These are phyloP conservation scores for Epizoanthus scotinus DNA, from an alignment of 92 coral and sea anemone species.

Conservation along the genomic window DNA sequence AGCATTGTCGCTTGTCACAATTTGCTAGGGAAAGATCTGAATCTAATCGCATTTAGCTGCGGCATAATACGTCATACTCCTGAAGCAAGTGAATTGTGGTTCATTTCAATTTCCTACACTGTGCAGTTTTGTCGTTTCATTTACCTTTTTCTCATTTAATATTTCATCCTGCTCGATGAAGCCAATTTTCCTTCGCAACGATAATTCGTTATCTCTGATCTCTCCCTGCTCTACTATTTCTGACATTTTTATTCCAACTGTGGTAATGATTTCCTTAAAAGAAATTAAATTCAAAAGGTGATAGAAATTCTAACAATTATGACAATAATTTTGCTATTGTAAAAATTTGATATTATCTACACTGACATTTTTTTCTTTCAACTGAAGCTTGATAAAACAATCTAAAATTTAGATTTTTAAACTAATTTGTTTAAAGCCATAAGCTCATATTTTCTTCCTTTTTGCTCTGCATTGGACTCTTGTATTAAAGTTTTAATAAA, in stretches of 20 bases:
- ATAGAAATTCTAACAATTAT: not conserved
- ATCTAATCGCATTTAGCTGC: slow-evolving; percentile 46
- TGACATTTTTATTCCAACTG: not conserved
- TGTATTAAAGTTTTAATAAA: not conserved
- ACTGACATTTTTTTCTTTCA: not conserved
- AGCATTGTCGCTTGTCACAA: slow-evolving; percentile 41
- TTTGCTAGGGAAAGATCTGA: slow-evolving; percentile 46
- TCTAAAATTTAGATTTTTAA: too few relatives aligned
- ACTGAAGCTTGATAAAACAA: not conserved
- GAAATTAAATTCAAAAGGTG: not conserved
- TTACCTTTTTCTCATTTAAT: not conserved
- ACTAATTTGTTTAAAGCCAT: not conserved
- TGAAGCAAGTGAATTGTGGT: not conserved
- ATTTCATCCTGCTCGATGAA: too few relatives aligned
- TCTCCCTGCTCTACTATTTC: not conserved
- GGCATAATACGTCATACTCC: not conserved
- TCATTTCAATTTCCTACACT: not conserved
- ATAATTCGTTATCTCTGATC: too few relatives aligned
- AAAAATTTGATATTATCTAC: not conserved
- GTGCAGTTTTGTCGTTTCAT: not conserved
- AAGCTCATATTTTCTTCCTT: not conserved
- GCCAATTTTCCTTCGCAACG: too few relatives aligned
- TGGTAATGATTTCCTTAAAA: not conserved
- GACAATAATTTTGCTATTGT: not conserved
- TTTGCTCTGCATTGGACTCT: not conserved